Conservation (phyloP, 92 coral and sea anemone species). For the Heliopora coerulea region DNA sequence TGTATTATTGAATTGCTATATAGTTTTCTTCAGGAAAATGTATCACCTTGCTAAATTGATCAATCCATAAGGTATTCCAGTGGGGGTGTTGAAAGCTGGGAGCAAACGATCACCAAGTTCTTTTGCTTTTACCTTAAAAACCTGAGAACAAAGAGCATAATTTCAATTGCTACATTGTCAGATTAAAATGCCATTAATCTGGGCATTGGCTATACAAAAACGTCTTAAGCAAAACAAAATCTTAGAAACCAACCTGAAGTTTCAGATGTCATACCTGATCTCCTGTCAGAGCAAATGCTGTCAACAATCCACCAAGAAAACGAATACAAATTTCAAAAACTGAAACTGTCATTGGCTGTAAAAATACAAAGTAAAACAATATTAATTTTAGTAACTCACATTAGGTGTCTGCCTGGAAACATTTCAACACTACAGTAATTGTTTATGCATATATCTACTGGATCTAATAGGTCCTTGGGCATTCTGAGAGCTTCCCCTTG, state of each 20-base stretch:
- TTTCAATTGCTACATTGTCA: not conserved
- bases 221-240: not conserved
- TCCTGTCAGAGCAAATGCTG: constrained; percentile 89
- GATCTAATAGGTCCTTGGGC: too few relatives aligned
- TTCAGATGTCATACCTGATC: constrained; percentile 67
- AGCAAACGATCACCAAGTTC: constrained; percentile 87
- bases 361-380: constrained; percentile 3
- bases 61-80: constrained; percentile 98
- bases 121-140: constrained; percentile 90
- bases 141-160: constrained; percentile 44
- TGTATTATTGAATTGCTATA: too few relatives aligned
- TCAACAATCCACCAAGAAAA: constrained; percentile 90
- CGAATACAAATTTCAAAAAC: constrained; percentile 92
- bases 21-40: too few relatives aligned
- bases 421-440: too few relatives aligned
- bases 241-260: not conserved
- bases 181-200: too few relatives aligned
- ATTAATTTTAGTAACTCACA: too few relatives aligned
- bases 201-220: not conserved
- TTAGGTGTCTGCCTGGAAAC: not conserved
- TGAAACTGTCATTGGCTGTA: constrained; percentile 86
- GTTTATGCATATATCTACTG: too few relatives aligned
- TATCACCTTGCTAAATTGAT: constrained; percentile 87
- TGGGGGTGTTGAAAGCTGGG: constrained; percentile 93
- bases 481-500: too few relatives aligned